Base-by-base conservation (phyloP, 1,140 invertebrate genomes). In the Leptopilina boulardi region DNA sequence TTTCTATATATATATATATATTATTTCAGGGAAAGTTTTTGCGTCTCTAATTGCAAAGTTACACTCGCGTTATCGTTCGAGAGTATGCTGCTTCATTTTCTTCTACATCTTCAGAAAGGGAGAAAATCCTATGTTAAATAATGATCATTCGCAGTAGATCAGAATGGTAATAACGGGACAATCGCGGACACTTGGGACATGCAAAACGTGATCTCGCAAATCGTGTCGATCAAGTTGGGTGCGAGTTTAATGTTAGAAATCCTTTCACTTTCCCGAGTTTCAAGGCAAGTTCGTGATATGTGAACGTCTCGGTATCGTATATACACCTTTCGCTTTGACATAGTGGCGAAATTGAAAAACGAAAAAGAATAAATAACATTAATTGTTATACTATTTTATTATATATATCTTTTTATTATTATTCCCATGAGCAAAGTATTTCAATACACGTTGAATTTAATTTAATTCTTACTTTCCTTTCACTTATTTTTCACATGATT, bases 211-310 rank as follows among this genome's bases (percentile, higher is more conserved):
- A 59, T 77, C 77, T 84, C 56, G 81, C 77, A 76, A 79, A 80
- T 82, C 76, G 75, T 75, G 77, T 34, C 59, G 74, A 66, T 66
- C 23, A 26, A 66, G 59, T 66, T 66, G 26, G 76, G 74, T 71
- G 70, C 80, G 80, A 38, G 34, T 38, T 82, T 83, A 80, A 82
- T 75, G 82, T 79, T 80, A 82, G 80, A 80, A 82, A 80, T 82
- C 86, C 87, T 88, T 88, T 88, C 87, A 87, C 87, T 88, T 86
- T 86, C 84, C 75, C 79, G 79, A 75, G 76, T 82, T 86, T 85
- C 87, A 88, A 88, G 85, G 86, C 85, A 66, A 86, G 80, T 77
- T 80, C 81, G 72, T 80, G 78, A 81, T 34, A 72, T 42, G 78
- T 79, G 66, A 76, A 70, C 81, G 80, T 77, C 74, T 75, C 73